Conservation (phyloP, 2,113 vertebrate species). For the Barbus barbus region DNA sequence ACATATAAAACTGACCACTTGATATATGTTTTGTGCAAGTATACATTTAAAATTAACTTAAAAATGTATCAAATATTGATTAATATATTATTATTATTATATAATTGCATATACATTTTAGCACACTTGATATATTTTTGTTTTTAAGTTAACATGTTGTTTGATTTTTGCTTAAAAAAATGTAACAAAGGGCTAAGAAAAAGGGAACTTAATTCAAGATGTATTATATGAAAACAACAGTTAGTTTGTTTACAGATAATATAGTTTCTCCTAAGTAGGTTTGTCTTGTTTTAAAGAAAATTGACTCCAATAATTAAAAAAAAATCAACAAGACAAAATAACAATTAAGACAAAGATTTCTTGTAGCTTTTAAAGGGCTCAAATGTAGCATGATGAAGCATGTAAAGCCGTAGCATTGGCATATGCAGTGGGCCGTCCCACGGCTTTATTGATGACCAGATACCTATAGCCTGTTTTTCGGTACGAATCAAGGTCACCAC, state of each 20-base stretch:
- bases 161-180: too few species aligned
- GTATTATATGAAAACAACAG: background rate
- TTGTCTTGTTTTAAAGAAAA: background rate
- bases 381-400: conserved; percentile 37
- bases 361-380: background rate
- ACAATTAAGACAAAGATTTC: background rate
- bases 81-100: too few species aligned
- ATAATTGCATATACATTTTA: too few species aligned
- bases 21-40: too few species aligned
- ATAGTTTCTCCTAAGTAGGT: background rate
- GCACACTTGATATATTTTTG: too few species aligned
- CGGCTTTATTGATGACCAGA: conserved; percentile 50
- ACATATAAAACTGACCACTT: too few species aligned
- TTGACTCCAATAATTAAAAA: background rate
- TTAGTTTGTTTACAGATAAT: background rate
- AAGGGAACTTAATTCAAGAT: too few species aligned
- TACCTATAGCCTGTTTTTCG: background rate
- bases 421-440: conserved; percentile 11
- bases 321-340: background rate
- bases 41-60: too few species aligned
- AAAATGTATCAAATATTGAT: too few species aligned
- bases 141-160: too few species aligned
- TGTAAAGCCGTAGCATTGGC: conserved; percentile 26
- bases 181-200: too few species aligned
- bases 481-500: conserved; percentile 49